Base-by-base conservation (phyloP, 2,797 vertebrate genomes). In the Hybognathus amarus region DNA sequence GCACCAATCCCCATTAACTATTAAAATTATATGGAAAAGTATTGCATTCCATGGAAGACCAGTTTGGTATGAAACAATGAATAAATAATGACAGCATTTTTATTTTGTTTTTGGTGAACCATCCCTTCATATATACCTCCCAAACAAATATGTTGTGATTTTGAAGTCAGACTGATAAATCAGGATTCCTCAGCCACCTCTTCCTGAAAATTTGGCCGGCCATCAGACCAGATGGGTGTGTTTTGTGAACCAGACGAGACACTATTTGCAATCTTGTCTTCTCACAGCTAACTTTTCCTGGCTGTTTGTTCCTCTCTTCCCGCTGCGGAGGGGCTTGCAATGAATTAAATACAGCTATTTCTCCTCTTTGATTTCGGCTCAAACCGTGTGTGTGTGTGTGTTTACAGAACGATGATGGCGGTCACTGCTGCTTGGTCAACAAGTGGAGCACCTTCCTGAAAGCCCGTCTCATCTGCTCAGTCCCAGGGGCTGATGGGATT, bases 391-490 rank as follows among this genome's bases (percentile, higher is more conserved):
- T 61, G 59, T 76, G 56, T 76, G 52, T 80, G 66, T 73, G 45
- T 69, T 67, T 87, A 12, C 91, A 98, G 98, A 99, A 99, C 0
- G 98, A 99, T 0, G 97, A 99, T 0, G 98, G 98, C 0, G 98
- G 98, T 81, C 98, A 99, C 93, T 99, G 98, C 93, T 99, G 97
- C 86, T 94, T 99, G 82, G 98, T 99, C 71, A 99, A 99, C 91
- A 99, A 99, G 91, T 99, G 98, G 98, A 99, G 98, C 94, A 98
- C 97, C 3, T 99, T 99, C 93, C 94, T 99, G 89, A 99, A 99
- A 91, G 98, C 98, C 0, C 94, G 98, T 27, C 97, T 99, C 0
- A 96, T 99, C 91, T 99, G 98, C 92, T 99, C 98, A 0, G 98
- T 99, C 85, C 97, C 97, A 0, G 97, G 97, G 12, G 95, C 95